Evolutionary conservation across 2,113 vertebrate species (phyloP).

Genomic region (Podarcis raffonei): DNA sequence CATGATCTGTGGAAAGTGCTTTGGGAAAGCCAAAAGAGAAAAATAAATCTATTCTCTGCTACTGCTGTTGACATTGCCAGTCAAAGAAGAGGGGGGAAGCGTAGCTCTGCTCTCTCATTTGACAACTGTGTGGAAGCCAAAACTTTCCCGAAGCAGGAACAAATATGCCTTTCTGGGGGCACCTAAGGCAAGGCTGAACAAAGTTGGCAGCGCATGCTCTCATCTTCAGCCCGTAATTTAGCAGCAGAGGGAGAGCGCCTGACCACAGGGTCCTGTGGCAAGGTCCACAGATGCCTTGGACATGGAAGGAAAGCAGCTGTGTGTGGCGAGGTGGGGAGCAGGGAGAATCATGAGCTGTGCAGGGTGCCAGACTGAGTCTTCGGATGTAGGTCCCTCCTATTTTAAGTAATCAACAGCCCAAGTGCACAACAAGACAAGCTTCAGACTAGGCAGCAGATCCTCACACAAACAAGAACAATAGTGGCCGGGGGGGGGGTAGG

Average conservation of each 20-base stretch:
- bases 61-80: constrained; percentile 32
- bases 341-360: not conserved
- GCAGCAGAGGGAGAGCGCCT: not conserved
- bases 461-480: not conserved
- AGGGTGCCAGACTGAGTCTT: not conserved
- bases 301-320: not conserved
- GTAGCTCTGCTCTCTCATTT: constrained; percentile 43
- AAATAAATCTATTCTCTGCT: not conserved
- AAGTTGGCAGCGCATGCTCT: not conserved
- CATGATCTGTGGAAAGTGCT: not conserved
- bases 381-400: not conserved
- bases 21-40: not conserved
- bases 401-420: not conserved
- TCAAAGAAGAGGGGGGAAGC: constrained; percentile 6
- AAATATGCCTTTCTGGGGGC: not conserved
- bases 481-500: not conserved
- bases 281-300: not conserved
- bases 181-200: not conserved
- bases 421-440: not conserved
- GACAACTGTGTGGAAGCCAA: constrained; percentile 45
- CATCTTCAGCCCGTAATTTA: not conserved
- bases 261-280: not conserved
- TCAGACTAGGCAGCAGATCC: not conserved
- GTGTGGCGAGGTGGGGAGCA: no score
- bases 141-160: constrained; percentile 3